Percentiles rank a stretch among this genome's conserved stretches.
phyloP scores from a whole-genome alignment of 2,888 invertebrate species.

The Seira musarum region DNA sequence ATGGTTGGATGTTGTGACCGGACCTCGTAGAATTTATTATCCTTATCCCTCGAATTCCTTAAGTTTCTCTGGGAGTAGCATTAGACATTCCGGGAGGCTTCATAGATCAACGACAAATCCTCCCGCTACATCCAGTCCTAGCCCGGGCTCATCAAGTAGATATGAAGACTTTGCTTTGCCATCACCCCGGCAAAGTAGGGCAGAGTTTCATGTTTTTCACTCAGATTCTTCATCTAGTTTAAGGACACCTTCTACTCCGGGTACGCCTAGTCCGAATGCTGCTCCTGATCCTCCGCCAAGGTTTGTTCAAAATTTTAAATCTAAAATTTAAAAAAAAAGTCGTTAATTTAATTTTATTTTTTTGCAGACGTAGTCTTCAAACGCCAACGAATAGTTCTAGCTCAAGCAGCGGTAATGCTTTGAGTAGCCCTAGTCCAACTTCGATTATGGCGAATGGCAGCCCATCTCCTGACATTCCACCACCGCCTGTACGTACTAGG shows the following conservation, averaged over 20 bases:
- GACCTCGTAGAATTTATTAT: constrained; percentile 54
- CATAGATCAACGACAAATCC: constrained; percentile 52
- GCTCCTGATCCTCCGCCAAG: constrained; percentile 69
- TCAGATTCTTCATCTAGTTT: constrained; percentile 64
- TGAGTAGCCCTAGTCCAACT: constrained; percentile 66
- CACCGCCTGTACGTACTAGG: constrained; percentile 70
- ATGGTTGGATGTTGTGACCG: constrained; percentile 80
- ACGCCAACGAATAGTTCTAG: constrained; percentile 68
- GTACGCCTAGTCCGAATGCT: constrained; percentile 67
- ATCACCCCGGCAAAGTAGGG: constrained; percentile 54
- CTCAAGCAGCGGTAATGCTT: constrained; percentile 66
- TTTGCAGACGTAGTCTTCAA: constrained; percentile 59
- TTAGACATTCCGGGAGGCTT: constrained; percentile 59
- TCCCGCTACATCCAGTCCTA: constrained; percentile 64
- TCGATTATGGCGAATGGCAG: constrained; percentile 66
- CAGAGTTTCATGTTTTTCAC: constrained; percentile 62
- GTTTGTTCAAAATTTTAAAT: constrained; percentile 34
- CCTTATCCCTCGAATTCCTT: constrained; percentile 61
- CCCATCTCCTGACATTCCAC: constrained; percentile 68
- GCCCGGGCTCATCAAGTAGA: constrained; percentile 65
- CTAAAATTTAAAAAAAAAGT: too few relatives aligned
- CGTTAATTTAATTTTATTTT: too few relatives aligned
- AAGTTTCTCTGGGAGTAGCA: constrained; percentile 56
- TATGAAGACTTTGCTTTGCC: constrained; percentile 66
- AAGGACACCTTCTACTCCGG: constrained; percentile 67